These are phyloP conservation scores for Spialia ferax DNA, from an alignment of 2,888 invertebrate species.

Conservation along the genomic window DNA sequence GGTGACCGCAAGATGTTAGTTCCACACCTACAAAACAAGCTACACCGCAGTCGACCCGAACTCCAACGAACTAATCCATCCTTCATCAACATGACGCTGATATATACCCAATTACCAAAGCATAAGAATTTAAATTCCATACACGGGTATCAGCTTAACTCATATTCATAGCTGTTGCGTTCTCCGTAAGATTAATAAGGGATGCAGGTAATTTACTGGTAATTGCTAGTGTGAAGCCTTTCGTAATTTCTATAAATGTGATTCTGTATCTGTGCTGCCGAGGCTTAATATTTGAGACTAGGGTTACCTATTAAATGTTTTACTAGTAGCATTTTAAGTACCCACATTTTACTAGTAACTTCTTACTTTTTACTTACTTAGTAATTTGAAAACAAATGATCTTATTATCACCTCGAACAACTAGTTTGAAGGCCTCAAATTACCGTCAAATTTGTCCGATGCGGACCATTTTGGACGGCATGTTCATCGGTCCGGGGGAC, in stretches of 20 bases:
- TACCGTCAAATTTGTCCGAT: no score
- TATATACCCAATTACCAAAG: slow-evolving; percentile 13
- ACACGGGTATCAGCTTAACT: background rate
- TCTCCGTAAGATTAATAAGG: slow-evolving; percentile 41
- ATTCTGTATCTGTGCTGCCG: slow-evolving; percentile 23
- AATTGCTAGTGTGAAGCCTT: slow-evolving; percentile 39
- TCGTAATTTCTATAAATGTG: slow-evolving; percentile 40
- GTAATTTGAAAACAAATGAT: no score
- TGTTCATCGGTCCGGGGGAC: no score
- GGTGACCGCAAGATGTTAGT: slow-evolving; percentile 69
- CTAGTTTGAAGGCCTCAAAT: no score
- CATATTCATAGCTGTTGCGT: slow-evolving; percentile 16
- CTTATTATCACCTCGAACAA: no score
- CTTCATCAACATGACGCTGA: slow-evolving; percentile 22
- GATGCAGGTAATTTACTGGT: slow-evolving; percentile 40
- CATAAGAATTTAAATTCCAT: slow-evolving; percentile 19
- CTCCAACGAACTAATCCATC: slow-evolving; percentile 34
- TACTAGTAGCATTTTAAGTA: background rate
- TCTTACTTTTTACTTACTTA: no score
- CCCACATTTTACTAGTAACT: no score
- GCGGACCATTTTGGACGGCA: no score
- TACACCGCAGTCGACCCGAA: slow-evolving; percentile 48
- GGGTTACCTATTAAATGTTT: background rate
- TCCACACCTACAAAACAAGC: slow-evolving; percentile 59
- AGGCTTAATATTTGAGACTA: background rate